Percentiles rank a stretch among this genome's conserved stretches.
These are phyloP conservation scores for Aspidiotus destructor DNA, from an alignment of 2,888 invertebrate genomes.

Conservation along the genomic window DNA sequence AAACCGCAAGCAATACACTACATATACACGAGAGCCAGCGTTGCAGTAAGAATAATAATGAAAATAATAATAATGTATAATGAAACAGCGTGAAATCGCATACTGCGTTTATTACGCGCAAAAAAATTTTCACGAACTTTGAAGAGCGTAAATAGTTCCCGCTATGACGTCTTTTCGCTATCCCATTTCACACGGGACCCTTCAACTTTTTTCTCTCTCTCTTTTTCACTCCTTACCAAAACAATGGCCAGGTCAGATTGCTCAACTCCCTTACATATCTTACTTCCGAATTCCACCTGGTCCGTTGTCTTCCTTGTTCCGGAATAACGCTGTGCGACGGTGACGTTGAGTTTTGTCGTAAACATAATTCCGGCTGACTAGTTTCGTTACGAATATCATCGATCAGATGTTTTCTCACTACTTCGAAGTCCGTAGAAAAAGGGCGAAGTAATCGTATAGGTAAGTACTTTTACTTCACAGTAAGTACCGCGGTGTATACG, in stretches of 20 bases:
- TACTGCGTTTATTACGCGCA: slow-evolving; percentile 2
- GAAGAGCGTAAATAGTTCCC: slow-evolving; percentile 27
- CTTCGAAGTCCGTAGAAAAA: not conserved
- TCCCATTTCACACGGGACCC: slow-evolving; percentile 30
- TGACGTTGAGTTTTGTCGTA: slow-evolving; percentile 3
- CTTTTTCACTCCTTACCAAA: not conserved
- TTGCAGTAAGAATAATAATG: no score
- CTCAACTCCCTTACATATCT: slow-evolving; percentile 26
- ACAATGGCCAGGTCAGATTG: slow-evolving; percentile 30
- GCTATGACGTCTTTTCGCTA: slow-evolving; percentile 28
- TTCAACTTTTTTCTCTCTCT: slow-evolving; percentile 8
- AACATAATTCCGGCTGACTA: not conserved
- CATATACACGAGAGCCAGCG: no score
- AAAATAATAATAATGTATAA: not conserved
- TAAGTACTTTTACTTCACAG: no score
- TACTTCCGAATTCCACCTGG: slow-evolving; percentile 33
- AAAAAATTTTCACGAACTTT: slow-evolving; percentile 11
- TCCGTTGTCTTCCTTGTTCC: slow-evolving; percentile 31
- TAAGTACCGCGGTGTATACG: no score
- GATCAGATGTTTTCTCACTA: not conserved
- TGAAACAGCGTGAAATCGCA: slow-evolving; percentile 2
- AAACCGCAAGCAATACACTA: not conserved
- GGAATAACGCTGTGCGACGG: slow-evolving; percentile 7
- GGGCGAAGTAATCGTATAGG: not conserved
- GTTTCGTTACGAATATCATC: slow-evolving; percentile 1